Evolutionary conservation across 2,888 invertebrate genomes (phyloP).

Genomic region (Drosophila rubida): DNA sequence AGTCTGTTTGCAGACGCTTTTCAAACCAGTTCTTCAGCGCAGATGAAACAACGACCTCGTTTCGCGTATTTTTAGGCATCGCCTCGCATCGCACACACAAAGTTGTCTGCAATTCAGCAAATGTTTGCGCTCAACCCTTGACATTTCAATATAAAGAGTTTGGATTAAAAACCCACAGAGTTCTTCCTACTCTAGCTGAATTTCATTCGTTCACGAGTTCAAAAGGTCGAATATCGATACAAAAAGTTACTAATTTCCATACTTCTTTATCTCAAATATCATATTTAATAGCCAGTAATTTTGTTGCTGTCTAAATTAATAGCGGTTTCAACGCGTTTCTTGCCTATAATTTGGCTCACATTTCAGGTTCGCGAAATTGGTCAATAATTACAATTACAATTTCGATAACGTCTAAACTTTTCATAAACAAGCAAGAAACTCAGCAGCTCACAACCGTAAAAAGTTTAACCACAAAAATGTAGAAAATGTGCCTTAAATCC

Average conservation of each 20-base stretch:
- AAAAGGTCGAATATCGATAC: neutral
- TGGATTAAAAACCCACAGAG: neutral
- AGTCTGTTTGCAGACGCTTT: slow-evolving; percentile 35
- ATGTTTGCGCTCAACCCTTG: neutral
- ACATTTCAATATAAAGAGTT: neutral
- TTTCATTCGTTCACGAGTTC: neutral
- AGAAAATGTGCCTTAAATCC: no score
- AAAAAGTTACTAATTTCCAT: neutral
- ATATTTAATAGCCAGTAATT: no score
- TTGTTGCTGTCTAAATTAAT: neutral
- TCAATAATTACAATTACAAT: neutral
- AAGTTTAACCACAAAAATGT: no score
- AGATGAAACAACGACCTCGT: slow-evolving; percentile 6
- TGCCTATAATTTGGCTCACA: neutral
- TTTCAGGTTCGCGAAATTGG: neutral
- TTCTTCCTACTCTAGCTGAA: neutral
- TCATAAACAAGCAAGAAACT: slow-evolving; percentile 43
- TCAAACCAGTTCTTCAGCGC: slow-evolving; percentile 10
- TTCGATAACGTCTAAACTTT: slow-evolving; percentile 18
- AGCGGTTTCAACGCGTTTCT: neutral
- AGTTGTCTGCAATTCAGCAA: slow-evolving; percentile 4
- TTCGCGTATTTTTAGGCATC: slow-evolving; percentile 22
- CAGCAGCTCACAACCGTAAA: no score
- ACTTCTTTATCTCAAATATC: no score
- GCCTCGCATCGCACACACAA: neutral